phyloP scores from a whole-genome alignment of 1,140 invertebrate species.

The Drosophila willistoni region DNA sequence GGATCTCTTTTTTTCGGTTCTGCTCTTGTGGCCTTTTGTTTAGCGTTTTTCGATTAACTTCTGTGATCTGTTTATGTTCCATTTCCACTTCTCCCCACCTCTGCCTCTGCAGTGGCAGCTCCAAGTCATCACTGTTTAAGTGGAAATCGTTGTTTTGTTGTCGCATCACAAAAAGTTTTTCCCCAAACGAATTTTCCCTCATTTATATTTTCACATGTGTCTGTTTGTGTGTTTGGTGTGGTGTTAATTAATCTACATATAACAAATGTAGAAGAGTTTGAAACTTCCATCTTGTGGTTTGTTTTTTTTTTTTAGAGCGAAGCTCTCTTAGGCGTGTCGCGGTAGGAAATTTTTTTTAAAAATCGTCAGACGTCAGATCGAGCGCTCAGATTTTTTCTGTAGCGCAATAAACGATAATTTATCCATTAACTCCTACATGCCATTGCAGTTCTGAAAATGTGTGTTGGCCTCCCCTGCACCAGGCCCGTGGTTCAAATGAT shows the following conservation, averaged over 20 bases:
- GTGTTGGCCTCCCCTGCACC: no score
- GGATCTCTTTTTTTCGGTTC: slow-evolving; percentile 2
- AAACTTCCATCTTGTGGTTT: slow-evolving; percentile 30
- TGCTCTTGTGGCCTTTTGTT: slow-evolving; percentile 58
- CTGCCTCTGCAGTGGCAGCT: slow-evolving; percentile 43
- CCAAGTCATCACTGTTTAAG: slow-evolving; percentile 61
- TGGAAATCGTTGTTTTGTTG: slow-evolving; percentile 80
- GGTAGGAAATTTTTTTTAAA: no score
- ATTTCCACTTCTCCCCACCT: background rate
- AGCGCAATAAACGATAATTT: no score
- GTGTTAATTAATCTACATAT: slow-evolving; percentile 64
- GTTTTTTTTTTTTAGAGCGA: slow-evolving; percentile 19
- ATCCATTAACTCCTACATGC: no score
- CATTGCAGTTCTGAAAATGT: no score
- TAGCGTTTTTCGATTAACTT: slow-evolving; percentile 81
- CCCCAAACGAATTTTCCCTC: slow-evolving; percentile 67
- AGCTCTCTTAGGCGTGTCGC: no score
- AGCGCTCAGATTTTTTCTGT: no score
- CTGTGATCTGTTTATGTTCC: slow-evolving; percentile 60
- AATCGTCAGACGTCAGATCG: no score
- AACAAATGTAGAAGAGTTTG: slow-evolving; percentile 31
- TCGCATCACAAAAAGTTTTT: slow-evolving; percentile 71
- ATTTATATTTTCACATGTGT: slow-evolving; percentile 14
- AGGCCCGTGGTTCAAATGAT: no score
- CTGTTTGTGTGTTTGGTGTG: slow-evolving; percentile 24